phyloP scores from a whole-genome alignment of 2,888 invertebrate genomes.

The Vanessa cardui region DNA sequence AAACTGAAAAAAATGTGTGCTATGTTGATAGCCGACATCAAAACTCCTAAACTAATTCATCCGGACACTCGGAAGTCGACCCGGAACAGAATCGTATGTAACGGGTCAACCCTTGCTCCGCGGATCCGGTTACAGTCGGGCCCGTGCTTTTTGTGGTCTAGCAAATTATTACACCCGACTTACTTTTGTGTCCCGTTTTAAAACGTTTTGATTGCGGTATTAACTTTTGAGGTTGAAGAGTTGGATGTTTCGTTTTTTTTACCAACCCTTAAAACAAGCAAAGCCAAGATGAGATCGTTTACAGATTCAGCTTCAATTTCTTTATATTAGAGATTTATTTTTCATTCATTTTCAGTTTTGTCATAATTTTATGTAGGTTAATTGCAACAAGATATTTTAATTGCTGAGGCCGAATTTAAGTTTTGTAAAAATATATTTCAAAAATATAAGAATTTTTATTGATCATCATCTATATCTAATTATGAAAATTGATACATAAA shows the following conservation, averaged over 20 bases:
- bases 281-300: too few species aligned
- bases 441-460: too few species aligned
- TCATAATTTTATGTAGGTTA: too few species aligned
- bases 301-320: too few species aligned
- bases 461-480: too few species aligned
- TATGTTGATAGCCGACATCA: constrained; percentile 14
- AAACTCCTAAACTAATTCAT: constrained; percentile 29
- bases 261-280: neutral
- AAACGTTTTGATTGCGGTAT: constrained; percentile 25
- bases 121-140: constrained; percentile 55
- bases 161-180: constrained; percentile 58
- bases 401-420: too few species aligned
- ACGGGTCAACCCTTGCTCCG: constrained; percentile 62
- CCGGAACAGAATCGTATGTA: constrained; percentile 60
- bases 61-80: constrained; percentile 59
- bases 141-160: constrained; percentile 44
- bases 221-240: constrained; percentile 10
- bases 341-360: too few species aligned
- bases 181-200: constrained; percentile 54
- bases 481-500: too few species aligned
- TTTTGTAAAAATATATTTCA: too few species aligned
- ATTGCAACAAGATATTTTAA: too few species aligned
- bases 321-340: too few species aligned
- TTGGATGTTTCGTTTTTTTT: constrained; percentile 3
- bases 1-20: too few species aligned